Base-by-base conservation (phyloP, 2,888 invertebrate genomes). In the Epinotia ramella region DNA sequence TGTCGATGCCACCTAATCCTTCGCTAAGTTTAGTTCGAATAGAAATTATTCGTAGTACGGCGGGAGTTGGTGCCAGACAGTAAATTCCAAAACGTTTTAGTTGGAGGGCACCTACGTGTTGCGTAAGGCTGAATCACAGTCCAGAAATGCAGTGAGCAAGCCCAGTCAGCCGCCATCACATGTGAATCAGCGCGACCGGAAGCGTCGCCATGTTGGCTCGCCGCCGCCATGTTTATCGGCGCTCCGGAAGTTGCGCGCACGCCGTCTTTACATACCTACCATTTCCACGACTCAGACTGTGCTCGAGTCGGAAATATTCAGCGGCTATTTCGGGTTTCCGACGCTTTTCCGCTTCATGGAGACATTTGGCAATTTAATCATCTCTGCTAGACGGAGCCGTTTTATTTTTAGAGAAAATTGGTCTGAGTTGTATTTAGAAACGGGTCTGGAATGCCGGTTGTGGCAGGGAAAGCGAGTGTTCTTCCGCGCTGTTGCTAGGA, bases 231-330 rank as follows among this genome's bases (percentile, higher is more conserved):
- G 92, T 94, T 94, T 94, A 94, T 91, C 89, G 87, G 86, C 84
- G 86, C 90, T 89, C 93, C 93, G 94, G 94, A 94, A 94, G 93
- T 93, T 90, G 93, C 92, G 94, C 91, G 93, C 92, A 89, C 91
- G 93, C 92, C 91, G 91, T 89, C 93, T 92, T 90, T 89, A 90
- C 76, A 71, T 76, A 73, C 62, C 73, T 88, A 89, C 88, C 87
- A 89, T 92, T 93, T 93, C 91, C 91, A 92, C 89, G 86, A 88
- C 86, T 86, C 84, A 85, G 85, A 82, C 87, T 86, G 88, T 88
- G 88, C 89, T 87, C 85, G 86, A 89, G 89, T 92, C 92, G 92
- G 92, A 93, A 93, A 94, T 92, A 93, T 91, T 90, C 89, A 86
- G 87, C 84, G 84, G 88, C 84, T 94, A 93, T 94, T 93, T 93